Percentiles rank a stretch among this genome's conserved stretches.
These are phyloP conservation scores for Trichoplusia ni DNA, from an alignment of 1,140 invertebrate genomes.

Conservation along the genomic window DNA sequence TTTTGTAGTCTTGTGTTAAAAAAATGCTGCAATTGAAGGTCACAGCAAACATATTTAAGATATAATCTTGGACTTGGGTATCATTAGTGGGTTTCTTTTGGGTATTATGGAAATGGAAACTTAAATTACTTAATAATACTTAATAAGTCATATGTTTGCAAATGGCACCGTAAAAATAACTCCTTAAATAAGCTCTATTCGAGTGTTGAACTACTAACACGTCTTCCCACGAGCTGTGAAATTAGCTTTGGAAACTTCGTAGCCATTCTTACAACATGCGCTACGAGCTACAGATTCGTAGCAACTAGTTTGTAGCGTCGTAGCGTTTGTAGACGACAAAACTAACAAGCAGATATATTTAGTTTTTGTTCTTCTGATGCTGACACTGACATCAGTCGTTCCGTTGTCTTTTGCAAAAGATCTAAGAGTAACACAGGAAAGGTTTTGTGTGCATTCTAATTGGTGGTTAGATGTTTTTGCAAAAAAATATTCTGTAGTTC, in stretches of 20 bases:
- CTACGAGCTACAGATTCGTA: conserved; percentile 6
- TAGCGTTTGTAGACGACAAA: neutral
- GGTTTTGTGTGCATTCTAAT: neutral
- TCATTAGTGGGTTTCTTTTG: too few species aligned
- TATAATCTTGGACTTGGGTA: too few species aligned
- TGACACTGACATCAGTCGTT: conserved; percentile 3
- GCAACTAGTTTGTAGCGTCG: conserved; percentile 6
- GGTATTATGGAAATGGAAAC: too few species aligned
- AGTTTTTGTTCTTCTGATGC: conserved; percentile 6
- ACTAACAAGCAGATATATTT: conserved; percentile 14
- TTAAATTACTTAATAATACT: too few species aligned
- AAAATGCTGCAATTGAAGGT: too few species aligned
- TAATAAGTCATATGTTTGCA: too few species aligned
- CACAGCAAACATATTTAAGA: too few species aligned
- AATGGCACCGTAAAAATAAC: neutral
- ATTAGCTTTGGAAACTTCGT: conserved; percentile 1
- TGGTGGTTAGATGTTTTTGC: neutral
- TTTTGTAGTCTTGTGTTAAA: too few species aligned
- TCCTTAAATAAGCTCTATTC: neutral
- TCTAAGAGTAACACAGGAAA: too few species aligned
- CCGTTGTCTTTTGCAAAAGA: too few species aligned
- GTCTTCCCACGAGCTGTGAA: neutral
- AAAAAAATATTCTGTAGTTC: too few species aligned
- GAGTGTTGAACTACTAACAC: neutral
- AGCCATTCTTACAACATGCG: neutral